phyloP scores from a whole-genome alignment of 1,140 invertebrate species.

The Eriosoma lanigerum region DNA sequence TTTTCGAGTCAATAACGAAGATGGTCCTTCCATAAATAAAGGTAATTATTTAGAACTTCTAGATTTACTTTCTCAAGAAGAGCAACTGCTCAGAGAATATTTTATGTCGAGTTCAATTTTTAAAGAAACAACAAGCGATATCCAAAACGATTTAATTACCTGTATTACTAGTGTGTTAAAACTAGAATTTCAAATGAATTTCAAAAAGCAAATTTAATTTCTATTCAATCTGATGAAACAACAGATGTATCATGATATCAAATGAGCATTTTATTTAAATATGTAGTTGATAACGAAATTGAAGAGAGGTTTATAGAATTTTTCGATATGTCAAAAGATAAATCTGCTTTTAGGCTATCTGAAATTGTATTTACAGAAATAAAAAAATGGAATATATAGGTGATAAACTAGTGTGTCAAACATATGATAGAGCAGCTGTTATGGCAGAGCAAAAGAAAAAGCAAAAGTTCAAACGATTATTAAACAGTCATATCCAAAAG shows the following conservation, averaged over 20 bases:
- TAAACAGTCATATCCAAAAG: slow-evolving; percentile 50
- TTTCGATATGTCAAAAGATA: too few relatives aligned
- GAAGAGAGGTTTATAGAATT: too few relatives aligned
- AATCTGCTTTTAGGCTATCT: too few relatives aligned
- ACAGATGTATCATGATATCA: slow-evolving; percentile 56
- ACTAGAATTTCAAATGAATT: too few relatives aligned
- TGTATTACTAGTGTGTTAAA: too few relatives aligned
- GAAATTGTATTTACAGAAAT: slow-evolving; percentile 20
- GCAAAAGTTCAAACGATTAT: slow-evolving; percentile 48
- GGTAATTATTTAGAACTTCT: slow-evolving; percentile 19
- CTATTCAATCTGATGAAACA: slow-evolving; percentile 57
- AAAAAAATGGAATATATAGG: slow-evolving; percentile 1
- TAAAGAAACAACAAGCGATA: slow-evolving; percentile 56
- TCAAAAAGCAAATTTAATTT: slow-evolving; percentile 55
- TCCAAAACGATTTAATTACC: slow-evolving; percentile 58
- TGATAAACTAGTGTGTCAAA: slow-evolving; percentile 49
- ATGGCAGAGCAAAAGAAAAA: slow-evolving; percentile 51
- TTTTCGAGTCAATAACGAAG: not conserved
- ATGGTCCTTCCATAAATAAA: slow-evolving; percentile 1
- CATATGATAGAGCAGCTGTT: too few relatives aligned
- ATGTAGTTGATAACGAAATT: too few relatives aligned
- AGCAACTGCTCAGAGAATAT: slow-evolving; percentile 55
- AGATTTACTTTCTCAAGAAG: too few relatives aligned
- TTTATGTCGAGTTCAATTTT: slow-evolving; percentile 56
- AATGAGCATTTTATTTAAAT: slow-evolving; percentile 56